Conservation (phyloP, 1,140 invertebrate species). For the Brachionus manjavacas region DNA sequence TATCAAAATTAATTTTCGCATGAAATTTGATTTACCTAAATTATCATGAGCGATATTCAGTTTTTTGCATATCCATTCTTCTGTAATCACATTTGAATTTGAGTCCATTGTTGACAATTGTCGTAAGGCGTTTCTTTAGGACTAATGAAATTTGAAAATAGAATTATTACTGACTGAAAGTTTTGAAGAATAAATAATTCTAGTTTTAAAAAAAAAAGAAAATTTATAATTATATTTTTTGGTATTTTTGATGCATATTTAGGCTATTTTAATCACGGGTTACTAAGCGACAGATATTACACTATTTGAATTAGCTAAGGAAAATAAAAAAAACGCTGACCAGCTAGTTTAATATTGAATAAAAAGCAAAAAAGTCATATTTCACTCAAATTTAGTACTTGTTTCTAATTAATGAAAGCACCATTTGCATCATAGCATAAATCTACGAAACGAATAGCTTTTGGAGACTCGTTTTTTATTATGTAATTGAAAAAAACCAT, state of each 20-base stretch:
- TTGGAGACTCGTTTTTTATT: neutral
- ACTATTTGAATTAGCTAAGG: neutral
- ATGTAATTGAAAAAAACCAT: neutral
- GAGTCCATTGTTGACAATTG: neutral
- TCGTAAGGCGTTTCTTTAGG: neutral
- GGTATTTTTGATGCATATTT: slow-evolving; percentile 15
- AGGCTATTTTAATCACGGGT: slow-evolving; percentile 21
- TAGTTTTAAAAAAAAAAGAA: neutral
- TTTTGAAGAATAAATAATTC: neutral
- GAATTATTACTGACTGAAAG: neutral
- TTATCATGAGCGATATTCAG: slow-evolving; percentile 54
- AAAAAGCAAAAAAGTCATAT: neutral
- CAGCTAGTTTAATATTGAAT: neutral
- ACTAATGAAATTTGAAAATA: neutral
- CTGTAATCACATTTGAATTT: slow-evolving; percentile 47
- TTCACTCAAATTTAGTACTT: neutral
- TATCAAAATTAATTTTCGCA: neutral
- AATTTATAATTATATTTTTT: slow-evolving; percentile 9
- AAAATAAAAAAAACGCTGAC: slow-evolving; percentile 11
- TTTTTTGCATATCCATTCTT: slow-evolving; percentile 51
- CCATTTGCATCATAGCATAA: neutral
- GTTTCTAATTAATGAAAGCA: neutral
- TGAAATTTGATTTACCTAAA: slow-evolving; percentile 47
- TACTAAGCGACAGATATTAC: slow-evolving; percentile 10
- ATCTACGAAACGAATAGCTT: neutral